phyloP scores from a whole-genome alignment of 1,140 invertebrate genomes.

The Ips typographus region DNA sequence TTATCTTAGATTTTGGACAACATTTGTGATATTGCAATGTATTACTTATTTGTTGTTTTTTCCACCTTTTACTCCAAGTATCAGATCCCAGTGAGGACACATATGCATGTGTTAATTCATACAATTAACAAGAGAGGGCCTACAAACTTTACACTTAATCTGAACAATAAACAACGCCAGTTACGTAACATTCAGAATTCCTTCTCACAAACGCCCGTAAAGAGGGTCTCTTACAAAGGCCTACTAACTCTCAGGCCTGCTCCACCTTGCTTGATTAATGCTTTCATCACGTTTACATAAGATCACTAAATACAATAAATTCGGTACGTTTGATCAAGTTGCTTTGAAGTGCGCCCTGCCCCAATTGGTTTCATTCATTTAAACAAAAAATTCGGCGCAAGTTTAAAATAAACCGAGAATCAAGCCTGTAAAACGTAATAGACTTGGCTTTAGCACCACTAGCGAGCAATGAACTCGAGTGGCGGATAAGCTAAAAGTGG shows the following conservation, averaged over 20 bases:
- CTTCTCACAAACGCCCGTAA: constrained; percentile 31
- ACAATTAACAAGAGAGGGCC: constrained; percentile 26
- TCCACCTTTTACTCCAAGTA: background rate
- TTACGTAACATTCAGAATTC: constrained; percentile 39
- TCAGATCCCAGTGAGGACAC: background rate
- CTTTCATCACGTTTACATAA: too few species aligned
- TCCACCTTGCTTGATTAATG: too few species aligned
- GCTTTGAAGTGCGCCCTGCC: too few species aligned
- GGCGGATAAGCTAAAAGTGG: constrained; percentile 44
- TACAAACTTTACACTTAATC: constrained; percentile 36
- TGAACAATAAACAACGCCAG: constrained; percentile 36
- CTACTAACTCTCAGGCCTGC: too few species aligned
- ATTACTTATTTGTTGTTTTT: background rate
- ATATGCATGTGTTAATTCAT: constrained; percentile 7
- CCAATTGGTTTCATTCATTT: background rate
- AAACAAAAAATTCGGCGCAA: background rate
- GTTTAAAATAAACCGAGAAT: background rate
- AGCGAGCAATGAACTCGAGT: constrained; percentile 42
- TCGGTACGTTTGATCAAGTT: too few species aligned
- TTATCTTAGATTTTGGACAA: background rate
- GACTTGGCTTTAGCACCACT: constrained; percentile 38
- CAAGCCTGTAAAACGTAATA: constrained; percentile 3
- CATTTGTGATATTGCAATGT: background rate
- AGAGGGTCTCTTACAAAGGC: constrained; percentile 13
- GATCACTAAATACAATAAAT: too few species aligned